Conservation (phyloP, 2,888 invertebrate species). For the Sicus ferrugineus region DNA sequence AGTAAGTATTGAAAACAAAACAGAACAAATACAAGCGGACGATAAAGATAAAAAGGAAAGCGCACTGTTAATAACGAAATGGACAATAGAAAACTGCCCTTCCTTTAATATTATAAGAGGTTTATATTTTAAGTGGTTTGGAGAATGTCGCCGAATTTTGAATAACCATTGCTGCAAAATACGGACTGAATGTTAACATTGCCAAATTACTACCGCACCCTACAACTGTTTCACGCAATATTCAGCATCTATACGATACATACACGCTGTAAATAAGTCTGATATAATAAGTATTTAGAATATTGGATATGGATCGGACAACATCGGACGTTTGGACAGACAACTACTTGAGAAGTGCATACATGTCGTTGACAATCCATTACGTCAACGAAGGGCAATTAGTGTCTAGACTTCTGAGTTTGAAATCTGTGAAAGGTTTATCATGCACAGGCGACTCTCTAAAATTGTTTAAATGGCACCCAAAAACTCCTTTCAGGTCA, state of each 20-base stretch:
- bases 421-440: no score
- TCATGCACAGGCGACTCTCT: no score
- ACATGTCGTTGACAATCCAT: slow-evolving; percentile 37
- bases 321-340: slow-evolving; percentile 38
- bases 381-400: slow-evolving; percentile 36
- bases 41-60: background rate
- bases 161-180: slow-evolving; percentile 34
- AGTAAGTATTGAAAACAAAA: background rate
- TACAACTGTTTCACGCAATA: slow-evolving; percentile 37
- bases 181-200: slow-evolving; percentile 36
- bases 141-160: slow-evolving; percentile 31
- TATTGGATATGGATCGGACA: slow-evolving; percentile 35
- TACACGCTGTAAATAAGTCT: slow-evolving; percentile 25
- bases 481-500: no score
- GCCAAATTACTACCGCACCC: slow-evolving; percentile 36
- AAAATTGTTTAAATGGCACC: no score
- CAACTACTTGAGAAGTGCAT: slow-evolving; percentile 30
- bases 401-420: no score
- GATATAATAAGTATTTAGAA: slow-evolving; percentile 34
- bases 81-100: background rate
- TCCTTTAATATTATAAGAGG: background rate
- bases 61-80: background rate
- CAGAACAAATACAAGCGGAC: background rate
- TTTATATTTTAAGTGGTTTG: slow-evolving; percentile 24
- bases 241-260: slow-evolving; percentile 23